Evolutionary conservation across 2,797 vertebrate species (phyloP).

Genomic region (Alcedo quadribrachys): DNA sequence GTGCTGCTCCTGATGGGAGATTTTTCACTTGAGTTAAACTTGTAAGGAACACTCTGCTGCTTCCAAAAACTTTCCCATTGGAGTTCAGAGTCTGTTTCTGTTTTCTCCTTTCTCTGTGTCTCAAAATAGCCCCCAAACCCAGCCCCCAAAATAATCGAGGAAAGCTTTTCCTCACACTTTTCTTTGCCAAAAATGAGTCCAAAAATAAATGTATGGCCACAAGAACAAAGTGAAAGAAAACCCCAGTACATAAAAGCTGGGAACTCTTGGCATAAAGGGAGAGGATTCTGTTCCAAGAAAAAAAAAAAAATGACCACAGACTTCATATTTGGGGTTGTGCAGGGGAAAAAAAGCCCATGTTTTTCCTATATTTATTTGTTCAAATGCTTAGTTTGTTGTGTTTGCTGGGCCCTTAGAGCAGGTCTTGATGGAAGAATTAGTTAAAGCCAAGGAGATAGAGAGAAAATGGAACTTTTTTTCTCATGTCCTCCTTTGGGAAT

Average conservation of each 20-base stretch:
- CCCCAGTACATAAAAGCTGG: not conserved
- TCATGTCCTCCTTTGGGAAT: not conserved
- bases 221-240: not conserved
- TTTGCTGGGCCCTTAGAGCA: not conserved
- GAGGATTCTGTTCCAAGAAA: not conserved
- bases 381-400: not conserved
- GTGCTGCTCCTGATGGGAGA: not conserved
- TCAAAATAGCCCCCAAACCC: not conserved
- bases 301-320: not conserved
- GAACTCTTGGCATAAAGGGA: not conserved
- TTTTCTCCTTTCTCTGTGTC: not conserved
- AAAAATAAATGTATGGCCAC: not conserved
- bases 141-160: not conserved
- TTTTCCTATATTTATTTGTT: not conserved
- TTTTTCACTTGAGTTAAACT: not conserved
- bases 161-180: not conserved
- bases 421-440: not conserved
- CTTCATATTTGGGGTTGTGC: not conserved
- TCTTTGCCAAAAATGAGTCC: not conserved
- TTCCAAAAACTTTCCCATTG: not conserved
- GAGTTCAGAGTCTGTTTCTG: rapidly evolving
- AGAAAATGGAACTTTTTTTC: not conserved
- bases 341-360: not conserved
- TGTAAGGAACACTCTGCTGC: not conserved
- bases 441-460: not conserved